A percentile compares a stretch with the other conserved stretches of the same genome.
These are phyloP conservation scores for Syrmaticus mikado DNA, from an alignment of 2,113 vertebrate species.

Conservation along the genomic window DNA sequence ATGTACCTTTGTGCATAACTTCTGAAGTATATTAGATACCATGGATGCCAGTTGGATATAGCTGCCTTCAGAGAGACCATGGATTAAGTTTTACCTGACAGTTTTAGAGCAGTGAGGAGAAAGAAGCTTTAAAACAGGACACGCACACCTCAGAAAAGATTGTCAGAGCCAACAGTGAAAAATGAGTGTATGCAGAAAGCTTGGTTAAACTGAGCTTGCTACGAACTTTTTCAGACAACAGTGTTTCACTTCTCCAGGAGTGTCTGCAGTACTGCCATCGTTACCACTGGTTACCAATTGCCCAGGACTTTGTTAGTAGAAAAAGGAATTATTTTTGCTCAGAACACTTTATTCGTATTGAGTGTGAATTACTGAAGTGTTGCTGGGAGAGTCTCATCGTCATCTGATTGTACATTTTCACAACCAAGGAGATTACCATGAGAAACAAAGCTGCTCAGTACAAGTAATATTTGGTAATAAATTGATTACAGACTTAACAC, in stretches of 20 bases:
- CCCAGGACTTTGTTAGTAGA: slow-evolving; percentile 13
- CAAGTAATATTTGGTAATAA: slow-evolving; percentile 51
- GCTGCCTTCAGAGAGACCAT: background rate
- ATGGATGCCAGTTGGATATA: background rate
- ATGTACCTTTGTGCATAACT: background rate
- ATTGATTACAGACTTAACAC: slow-evolving; percentile 49
- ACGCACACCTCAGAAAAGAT: background rate
- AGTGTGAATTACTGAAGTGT: slow-evolving; percentile 40
- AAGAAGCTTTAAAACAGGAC: background rate
- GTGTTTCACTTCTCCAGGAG: background rate
- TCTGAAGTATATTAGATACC: background rate
- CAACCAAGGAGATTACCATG: slow-evolving; percentile 6
- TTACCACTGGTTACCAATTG: slow-evolving; percentile 13
- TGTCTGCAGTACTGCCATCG: background rate
- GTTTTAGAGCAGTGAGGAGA: background rate
- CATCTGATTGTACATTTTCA: slow-evolving; percentile 51
- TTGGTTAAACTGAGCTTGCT: background rate
- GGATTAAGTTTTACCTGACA: slow-evolving; percentile 14
- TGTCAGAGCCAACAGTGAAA: background rate
- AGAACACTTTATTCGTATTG: slow-evolving; percentile 34
- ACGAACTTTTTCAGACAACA: background rate
- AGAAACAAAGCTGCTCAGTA: slow-evolving; percentile 49
- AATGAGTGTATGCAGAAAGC: background rate
- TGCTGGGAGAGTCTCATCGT: slow-evolving; percentile 49
- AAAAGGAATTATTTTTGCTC: slow-evolving; percentile 58